phyloP scores from a whole-genome alignment of 1,140 invertebrate species.

The Lamellibrachia luymesi region DNA sequence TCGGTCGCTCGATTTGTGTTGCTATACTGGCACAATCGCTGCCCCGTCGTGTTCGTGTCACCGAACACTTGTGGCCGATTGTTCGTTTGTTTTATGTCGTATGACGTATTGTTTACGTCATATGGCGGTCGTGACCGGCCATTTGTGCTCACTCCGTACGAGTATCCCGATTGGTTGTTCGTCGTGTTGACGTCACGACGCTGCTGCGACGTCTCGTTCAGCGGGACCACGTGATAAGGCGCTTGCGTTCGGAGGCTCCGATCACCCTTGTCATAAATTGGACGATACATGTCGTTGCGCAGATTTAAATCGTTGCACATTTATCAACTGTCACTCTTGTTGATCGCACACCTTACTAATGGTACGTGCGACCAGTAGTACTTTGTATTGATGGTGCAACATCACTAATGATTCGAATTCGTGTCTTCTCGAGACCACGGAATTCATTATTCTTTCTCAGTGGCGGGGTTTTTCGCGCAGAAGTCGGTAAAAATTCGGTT shows the following conservation, averaged over 20 bases:
- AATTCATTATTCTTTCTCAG: neutral
- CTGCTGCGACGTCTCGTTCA: neutral
- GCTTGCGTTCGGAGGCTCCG: neutral
- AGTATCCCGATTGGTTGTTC: neutral
- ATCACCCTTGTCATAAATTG: neutral
- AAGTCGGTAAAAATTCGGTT: neutral
- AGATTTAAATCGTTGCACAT: neutral
- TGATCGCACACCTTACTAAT: neutral
- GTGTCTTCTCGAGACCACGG: neutral
- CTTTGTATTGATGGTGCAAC: neutral
- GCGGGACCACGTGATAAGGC: too few relatives aligned
- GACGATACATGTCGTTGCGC: neutral
- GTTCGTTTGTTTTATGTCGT: neutral
- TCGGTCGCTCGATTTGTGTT: neutral
- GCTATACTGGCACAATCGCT: neutral
- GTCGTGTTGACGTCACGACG: neutral
- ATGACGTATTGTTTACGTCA: neutral
- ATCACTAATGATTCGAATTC: neutral
- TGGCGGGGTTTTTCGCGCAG: neutral
- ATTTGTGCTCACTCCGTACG: neutral
- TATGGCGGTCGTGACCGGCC: too few relatives aligned
- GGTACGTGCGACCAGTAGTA: neutral
- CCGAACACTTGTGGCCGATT: neutral
- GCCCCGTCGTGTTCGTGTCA: neutral
- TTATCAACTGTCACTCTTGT: neutral